Percentiles rank a stretch among this genome's conserved stretches.
Evolutionary conservation across 1,140 invertebrate species (phyloP).

Genomic region (Mamestra configurata): DNA sequence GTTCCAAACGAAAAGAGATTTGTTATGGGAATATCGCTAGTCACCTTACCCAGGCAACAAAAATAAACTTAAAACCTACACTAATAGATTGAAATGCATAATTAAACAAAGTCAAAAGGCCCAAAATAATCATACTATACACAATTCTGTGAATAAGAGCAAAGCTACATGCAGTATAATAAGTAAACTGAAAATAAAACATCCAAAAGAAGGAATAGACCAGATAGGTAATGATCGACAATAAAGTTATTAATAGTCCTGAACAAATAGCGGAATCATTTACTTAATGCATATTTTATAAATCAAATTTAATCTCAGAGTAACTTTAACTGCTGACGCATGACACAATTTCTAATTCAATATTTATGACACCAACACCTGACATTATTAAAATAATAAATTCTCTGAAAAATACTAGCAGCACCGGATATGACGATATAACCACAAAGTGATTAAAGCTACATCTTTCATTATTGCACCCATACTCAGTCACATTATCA

Average conservation of each 20-base stretch:
- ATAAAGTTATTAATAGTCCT: neutral
- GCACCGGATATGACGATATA: neutral
- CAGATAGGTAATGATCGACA: neutral
- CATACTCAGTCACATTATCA: neutral
- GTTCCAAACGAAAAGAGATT: neutral
- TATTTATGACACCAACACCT: neutral
- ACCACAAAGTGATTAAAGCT: neutral
- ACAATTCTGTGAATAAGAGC: neutral
- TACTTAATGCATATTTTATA: neutral
- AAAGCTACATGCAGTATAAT: neutral
- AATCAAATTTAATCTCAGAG: neutral
- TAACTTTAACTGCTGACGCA: neutral
- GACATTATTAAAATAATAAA: neutral
- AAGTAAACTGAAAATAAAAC: neutral
- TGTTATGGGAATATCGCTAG: slow-evolving; percentile 5
- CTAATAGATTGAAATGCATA: no score
- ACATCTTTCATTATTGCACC: neutral
- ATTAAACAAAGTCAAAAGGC: neutral
- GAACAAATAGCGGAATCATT: neutral
- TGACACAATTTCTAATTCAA: neutral
- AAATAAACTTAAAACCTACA: neutral
- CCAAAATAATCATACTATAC: neutral
- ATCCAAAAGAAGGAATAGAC: neutral
- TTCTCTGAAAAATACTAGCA: neutral
- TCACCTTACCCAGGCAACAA: neutral